phyloP scores from a whole-genome alignment of 2,797 vertebrate species.

The Pteropus rufus region DNA sequence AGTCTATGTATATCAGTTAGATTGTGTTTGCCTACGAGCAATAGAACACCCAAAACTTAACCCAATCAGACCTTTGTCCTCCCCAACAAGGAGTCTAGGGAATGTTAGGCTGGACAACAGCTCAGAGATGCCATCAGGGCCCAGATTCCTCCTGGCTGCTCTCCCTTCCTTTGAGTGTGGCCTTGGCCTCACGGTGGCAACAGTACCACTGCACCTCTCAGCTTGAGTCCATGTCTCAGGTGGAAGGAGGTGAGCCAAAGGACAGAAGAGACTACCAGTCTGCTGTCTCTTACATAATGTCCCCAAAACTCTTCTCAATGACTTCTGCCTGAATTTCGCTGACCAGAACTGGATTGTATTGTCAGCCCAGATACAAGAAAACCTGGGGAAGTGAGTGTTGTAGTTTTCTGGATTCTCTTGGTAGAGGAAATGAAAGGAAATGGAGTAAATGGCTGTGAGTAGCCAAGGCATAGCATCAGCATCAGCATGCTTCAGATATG shows the following conservation, averaged over 20 bases:
- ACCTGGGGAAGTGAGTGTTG: neutral
- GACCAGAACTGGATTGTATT: neutral
- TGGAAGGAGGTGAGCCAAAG: neutral
- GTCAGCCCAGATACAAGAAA: neutral
- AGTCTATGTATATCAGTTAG: neutral
- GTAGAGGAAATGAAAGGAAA: neutral
- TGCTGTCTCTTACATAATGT: neutral
- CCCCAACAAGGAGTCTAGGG: too few relatives aligned
- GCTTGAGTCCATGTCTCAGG: accelerated
- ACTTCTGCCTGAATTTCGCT: neutral
- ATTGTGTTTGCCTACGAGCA: neutral
- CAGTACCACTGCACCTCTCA: accelerated
- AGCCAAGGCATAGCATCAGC: neutral
- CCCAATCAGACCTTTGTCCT: neutral
- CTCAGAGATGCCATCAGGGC: neutral
- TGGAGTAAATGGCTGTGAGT: neutral
- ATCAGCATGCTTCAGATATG: neutral
- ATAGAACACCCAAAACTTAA: neutral
- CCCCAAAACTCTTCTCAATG: neutral
- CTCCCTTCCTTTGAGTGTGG: neutral
- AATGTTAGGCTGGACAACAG: neutral
- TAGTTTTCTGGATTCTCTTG: neutral
- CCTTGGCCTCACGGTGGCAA: neutral
- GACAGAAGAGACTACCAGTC: neutral
- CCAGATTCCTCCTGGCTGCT: neutral